These are phyloP conservation scores for Antheraea assamensis DNA, from an alignment of 2,888 invertebrate species.

Conservation along the genomic window DNA sequence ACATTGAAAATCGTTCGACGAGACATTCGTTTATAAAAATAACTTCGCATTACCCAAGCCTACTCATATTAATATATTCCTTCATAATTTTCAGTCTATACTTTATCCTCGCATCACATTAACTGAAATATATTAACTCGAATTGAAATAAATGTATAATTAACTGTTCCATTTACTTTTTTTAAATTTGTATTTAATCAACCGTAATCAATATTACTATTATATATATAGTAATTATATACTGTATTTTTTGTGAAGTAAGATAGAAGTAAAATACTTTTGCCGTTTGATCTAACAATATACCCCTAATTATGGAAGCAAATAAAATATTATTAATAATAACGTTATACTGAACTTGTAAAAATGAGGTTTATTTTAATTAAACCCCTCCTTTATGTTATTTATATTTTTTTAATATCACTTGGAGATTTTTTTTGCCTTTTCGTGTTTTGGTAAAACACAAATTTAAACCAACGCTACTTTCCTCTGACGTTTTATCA, in stretches of 20 bases:
- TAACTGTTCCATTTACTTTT: too few relatives aligned
- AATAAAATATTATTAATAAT: neutral
- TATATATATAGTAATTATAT: too few relatives aligned
- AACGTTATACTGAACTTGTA: neutral
- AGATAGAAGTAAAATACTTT: too few relatives aligned
- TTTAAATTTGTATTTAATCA: too few relatives aligned
- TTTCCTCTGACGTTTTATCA: slow-evolving; percentile 13
- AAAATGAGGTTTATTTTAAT: neutral
- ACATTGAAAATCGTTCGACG: neutral
- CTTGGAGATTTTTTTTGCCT: too few relatives aligned
- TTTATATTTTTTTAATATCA: too few relatives aligned
- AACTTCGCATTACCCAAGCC: neutral
- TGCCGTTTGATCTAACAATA: neutral
- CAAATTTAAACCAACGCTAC: slow-evolving; percentile 11
- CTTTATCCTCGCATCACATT: neutral
- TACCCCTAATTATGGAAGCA: neutral
- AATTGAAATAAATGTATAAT: neutral
- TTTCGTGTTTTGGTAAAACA: neutral
- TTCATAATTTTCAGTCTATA: neutral
- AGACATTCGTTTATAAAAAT: neutral
- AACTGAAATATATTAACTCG: neutral
- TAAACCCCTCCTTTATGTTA: too few relatives aligned
- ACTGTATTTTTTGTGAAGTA: too few relatives aligned
- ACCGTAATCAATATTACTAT: too few relatives aligned
- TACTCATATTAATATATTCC: neutral